Base-by-base conservation (phyloP, 1,140 invertebrate species). In the Cydia pomonella region DNA sequence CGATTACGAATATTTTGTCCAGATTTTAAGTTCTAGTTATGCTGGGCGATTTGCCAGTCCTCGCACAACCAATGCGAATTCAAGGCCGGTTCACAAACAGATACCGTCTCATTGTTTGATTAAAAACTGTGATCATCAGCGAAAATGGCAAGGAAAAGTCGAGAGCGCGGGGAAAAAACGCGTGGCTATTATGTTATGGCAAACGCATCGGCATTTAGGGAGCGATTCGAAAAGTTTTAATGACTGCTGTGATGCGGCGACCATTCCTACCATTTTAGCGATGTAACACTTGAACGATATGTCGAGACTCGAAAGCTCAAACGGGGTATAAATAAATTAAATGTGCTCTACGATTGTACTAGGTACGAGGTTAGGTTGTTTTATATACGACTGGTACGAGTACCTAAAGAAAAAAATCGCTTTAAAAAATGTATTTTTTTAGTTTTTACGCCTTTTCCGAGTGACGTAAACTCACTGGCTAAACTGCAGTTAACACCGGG, bases 101-200 rank as follows among this genome's bases (percentile, higher is more conserved):
- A 75, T 75, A 77, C 63, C 69, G n/a, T 69, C 64, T 69, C 38
- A 78, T 77, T 80, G 73, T 80, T 79, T 77, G 74, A 81, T 73
- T 77, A 69, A 76, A 75, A 78, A 69, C 71, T 27, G 64, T 47
- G 23, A 77, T 41, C 76, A 75, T 64, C 47, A 74, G 29, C 13
- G 75, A 62, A 53, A 77, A 73, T 62, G 64, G 64, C 71, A 73
- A 75, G 66, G 41, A 69, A 38, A 62, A 72, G 21, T 75, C 75
- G 72, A 75, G 50, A 53, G 71, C 21, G 27, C 10, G 63, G 63
- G 66, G 71, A 71, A 73, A 74, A 73, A 74, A 71, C 72, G 38
- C 73, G 44, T 25, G 25, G 29, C 64, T 13, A 12, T 69, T 13
- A 12, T 69, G 41, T 69, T 69, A 69, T 38, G 7, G 29, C 29